Percentiles rank a stretch among this genome's conserved stretches.
These are phyloP conservation scores for Corvus cornix DNA, from an alignment of 2,113 vertebrate species.

Conservation along the genomic window DNA sequence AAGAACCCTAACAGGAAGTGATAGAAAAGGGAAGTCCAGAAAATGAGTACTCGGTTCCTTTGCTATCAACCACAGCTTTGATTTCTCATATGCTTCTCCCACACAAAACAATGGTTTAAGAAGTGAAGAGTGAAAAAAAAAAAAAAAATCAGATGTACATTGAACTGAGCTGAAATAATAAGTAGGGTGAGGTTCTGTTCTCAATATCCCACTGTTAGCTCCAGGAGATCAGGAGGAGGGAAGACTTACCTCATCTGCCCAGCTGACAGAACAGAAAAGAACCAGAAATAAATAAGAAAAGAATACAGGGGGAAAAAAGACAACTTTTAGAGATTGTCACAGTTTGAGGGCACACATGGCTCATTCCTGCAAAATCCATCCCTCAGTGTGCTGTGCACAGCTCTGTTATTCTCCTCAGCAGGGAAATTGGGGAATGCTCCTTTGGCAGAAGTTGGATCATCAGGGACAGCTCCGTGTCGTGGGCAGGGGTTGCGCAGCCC, in stretches of 20 bases:
- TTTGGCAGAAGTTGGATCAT: neutral
- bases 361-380: neutral
- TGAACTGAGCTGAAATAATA: neutral
- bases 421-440: accelerated
- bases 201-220: neutral
- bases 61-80: neutral
- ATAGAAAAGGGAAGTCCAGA: neutral
- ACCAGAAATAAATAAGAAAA: neutral
- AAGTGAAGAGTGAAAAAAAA: neutral
- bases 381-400: accelerated
- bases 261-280: neutral
- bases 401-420: accelerated
- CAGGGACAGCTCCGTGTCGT: accelerated
- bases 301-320: accelerated
- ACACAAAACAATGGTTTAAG: neutral
- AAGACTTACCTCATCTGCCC: neutral
- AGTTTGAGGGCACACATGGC: accelerated
- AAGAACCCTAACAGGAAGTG: neutral
- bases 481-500: accelerated
- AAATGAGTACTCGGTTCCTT: neutral
- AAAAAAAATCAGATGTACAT: neutral
- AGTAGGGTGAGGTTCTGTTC: neutral
- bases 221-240: neutral
- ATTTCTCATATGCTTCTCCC: neutral
- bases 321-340: neutral